These are phyloP conservation scores for Uropetala carovei DNA, from an alignment of 2,888 invertebrate species.

Conservation along the genomic window DNA sequence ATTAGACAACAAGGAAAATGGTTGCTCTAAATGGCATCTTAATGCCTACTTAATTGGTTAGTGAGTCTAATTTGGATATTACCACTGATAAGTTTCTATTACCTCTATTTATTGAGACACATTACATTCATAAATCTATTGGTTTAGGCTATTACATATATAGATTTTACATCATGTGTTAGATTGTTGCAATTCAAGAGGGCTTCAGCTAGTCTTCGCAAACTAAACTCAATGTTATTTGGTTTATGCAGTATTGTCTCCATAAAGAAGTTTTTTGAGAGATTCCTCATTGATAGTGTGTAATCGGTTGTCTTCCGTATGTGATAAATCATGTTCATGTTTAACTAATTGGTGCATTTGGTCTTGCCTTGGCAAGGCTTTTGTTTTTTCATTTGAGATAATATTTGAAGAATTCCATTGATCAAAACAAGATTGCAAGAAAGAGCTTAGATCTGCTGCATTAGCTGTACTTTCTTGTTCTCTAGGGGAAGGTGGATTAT, in stretches of 20 bases:
- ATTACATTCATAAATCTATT: no score
- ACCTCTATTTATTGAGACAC: no score
- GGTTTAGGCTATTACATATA: no score
- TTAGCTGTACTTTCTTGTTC: conserved; percentile 19
- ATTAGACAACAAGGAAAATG: no score
- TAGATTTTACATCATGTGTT: no score
- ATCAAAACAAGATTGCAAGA: conserved; percentile 67
- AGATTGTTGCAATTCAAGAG: no score
- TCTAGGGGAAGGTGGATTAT: neutral
- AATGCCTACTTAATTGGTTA: no score
- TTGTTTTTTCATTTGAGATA: conserved; percentile 65
- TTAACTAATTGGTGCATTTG: conserved; percentile 38
- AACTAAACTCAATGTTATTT: neutral
- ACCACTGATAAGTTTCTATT: no score
- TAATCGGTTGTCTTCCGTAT: conserved; percentile 70
- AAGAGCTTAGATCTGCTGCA: conserved; percentile 64
- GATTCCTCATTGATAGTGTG: conserved; percentile 77
- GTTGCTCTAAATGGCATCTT: no score
- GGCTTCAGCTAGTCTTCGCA: neutral
- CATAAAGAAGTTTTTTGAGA: conserved; percentile 75
- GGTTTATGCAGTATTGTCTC: conserved; percentile 64
- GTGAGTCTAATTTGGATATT: no score
- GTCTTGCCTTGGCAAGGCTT: conserved; percentile 66
- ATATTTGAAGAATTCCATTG: conserved; percentile 63
- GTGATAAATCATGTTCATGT: conserved; percentile 68